Percentiles rank a stretch among this genome's conserved stretches.
Conservation (phyloP, 2,888 invertebrate species). For the Rapana venosa region DNA sequence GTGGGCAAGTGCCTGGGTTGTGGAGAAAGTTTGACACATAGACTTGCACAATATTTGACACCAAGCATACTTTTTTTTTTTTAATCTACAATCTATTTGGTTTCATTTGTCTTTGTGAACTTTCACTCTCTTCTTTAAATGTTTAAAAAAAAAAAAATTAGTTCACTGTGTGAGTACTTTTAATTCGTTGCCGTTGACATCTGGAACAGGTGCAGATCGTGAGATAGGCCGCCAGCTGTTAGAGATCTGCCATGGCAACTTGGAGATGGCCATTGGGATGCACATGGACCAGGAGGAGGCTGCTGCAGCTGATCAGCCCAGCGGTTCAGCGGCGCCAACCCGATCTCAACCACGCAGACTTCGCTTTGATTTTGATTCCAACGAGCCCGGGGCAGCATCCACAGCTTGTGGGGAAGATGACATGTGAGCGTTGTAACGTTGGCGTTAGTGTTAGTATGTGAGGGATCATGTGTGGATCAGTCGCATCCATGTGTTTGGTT, state of each 20-base stretch:
- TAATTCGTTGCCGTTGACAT: no score
- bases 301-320: background rate
- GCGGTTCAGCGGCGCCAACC: conserved; percentile 20
- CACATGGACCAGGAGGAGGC: conserved; percentile 77
- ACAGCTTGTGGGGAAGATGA: conserved; percentile 28
- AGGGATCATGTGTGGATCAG: no score
- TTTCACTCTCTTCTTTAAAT: no score
- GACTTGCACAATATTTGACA: no score
- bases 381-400: conserved; percentile 45
- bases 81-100: no score
- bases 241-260: conserved; percentile 79
- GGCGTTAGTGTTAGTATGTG: conserved; percentile 18
- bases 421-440: no score
- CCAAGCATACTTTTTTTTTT: no score
- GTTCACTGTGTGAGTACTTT: no score
- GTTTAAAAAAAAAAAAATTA: no score
- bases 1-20: no score
- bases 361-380: background rate
- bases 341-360: background rate
- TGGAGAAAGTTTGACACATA: no score
- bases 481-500: background rate
- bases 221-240: conserved; percentile 76
- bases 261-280: conserved; percentile 80
- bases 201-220: conserved; percentile 67
- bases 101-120: no score